Base-by-base conservation (phyloP, 1,140 invertebrate genomes). In the Microplitis mediator region DNA sequence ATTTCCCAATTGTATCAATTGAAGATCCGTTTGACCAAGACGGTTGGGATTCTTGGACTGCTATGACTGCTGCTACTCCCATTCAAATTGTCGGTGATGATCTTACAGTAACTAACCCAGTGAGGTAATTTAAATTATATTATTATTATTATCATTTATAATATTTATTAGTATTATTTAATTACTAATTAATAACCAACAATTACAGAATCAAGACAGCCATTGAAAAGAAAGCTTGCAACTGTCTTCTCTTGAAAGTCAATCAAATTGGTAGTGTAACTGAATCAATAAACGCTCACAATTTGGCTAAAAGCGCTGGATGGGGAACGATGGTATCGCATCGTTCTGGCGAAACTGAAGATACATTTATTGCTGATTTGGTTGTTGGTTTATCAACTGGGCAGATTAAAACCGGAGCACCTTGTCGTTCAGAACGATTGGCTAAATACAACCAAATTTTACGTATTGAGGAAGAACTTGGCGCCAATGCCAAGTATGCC, bases 271-370 rank as follows among this genome's bases (percentile, higher is more conserved):
- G 98, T 69, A 94, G 94, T 56, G 95, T 99, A 0, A 98, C 97
- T 6, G 98, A 99, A 87, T 95, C 98, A 4, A 99, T 99, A 81
- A 90, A 95, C 78, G 98, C 98, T 61, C 97, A 98, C 88, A 91
- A 95, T 76, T 86, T 99, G 85, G 97, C 97, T 35, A 98, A 98
- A 89, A 89, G 90, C 76, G 96, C 94, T 80, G 96, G 97, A 35
- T 99, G 98, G 98, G 98, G 97, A 61, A 98, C 94, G 63, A 99
- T 99, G 97, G 97, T 99, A 0, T 99, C 97, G 35, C 98, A 99
- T 88, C 91, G 93, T 80, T 98, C 96, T 78, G 98, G 98, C 77
- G 98, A 99, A 87, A 99, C 98, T 74, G 98, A 99, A 88, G 98
- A 99, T 83, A 96, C 97, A 0, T 99, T 98, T 88, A 99, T 99